A percentile compares a stretch with the other conserved stretches of the same genome.
Evolutionary conservation across 2,797 vertebrate species (phyloP).

Genomic region (Anabacerthia variegaticeps): DNA sequence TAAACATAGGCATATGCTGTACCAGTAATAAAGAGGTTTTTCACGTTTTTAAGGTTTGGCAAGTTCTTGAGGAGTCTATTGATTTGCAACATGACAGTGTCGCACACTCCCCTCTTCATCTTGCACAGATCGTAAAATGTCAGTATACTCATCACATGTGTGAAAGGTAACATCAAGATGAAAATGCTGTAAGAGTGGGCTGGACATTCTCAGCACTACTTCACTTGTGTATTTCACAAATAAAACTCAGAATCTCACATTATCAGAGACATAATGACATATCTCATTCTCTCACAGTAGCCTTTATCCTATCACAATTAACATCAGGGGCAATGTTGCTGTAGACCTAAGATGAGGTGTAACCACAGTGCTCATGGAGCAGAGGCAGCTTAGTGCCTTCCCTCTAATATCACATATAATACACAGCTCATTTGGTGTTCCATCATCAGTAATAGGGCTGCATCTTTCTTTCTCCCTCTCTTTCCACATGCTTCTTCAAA

Average conservation of each 20-base stretch:
- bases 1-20: background rate
- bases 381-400: rapidly evolving
- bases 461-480: background rate
- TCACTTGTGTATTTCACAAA: background rate
- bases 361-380: background rate
- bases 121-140: background rate
- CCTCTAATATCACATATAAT: rapidly evolving
- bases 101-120: background rate
- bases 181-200: background rate
- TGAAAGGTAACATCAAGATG: background rate
- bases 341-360: background rate
- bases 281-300: background rate
- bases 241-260: background rate
- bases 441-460: background rate
- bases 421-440: rapidly evolving
- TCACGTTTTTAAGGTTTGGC: background rate
- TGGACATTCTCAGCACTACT: background rate
- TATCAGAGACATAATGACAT: background rate
- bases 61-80: background rate
- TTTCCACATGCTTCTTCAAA: background rate
- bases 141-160: background rate
- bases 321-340: background rate
- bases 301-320: background rate
- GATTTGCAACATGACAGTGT: background rate
- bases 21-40: background rate